Base-by-base conservation (phyloP, 2,888 invertebrate species). In the Drosophila neonasuta region DNA sequence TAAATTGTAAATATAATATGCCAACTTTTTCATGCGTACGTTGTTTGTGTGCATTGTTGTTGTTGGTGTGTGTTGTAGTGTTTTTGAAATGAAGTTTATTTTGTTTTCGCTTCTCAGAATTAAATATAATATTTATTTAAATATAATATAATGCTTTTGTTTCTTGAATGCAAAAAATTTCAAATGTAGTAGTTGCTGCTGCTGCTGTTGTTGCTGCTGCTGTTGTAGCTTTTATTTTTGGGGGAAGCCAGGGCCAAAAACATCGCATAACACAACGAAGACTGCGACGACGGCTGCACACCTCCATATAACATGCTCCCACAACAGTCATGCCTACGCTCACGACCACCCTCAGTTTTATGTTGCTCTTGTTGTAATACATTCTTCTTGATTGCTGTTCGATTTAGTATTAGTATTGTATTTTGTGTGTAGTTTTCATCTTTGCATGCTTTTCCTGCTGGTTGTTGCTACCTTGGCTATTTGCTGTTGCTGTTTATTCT, bases 81-180 rank as follows among this genome's bases (percentile, higher is more conserved):
- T 82, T 73, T 66, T 78, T 79, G 74, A 84, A 88, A 86, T 82
- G 76, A 80, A 84, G 82, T 88, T 79, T 88, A 78, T 80, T 80
- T 86, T 76, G 79, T 77, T 86, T 80, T 82, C 79, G 82, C 88
- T 87, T 82, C 87, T 82, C 83, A 77, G 82, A 81, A 81, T 89
- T 89, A 84, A 88, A 88, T 86, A 88, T 85, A 87, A 87, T 87
- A 85, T 86, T 88, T 88, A 82, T 83, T 88, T 85, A 82, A 87
- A 88, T 87, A 87, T 85, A 88, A 88, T 89, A 86, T 86, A 89
- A 81, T 89, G 88, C 86, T 79, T 88, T 84, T 88, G 68, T 84
- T 87, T 82, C 67, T 82, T 72, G 87, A 89, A 88, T 88, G 88
- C 89, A 88, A 89, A 89, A 80, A 88, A 87, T 77, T 82, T 86